Conservation (phyloP, 2,888 invertebrate species). For the Stenotaenia linearis region DNA sequence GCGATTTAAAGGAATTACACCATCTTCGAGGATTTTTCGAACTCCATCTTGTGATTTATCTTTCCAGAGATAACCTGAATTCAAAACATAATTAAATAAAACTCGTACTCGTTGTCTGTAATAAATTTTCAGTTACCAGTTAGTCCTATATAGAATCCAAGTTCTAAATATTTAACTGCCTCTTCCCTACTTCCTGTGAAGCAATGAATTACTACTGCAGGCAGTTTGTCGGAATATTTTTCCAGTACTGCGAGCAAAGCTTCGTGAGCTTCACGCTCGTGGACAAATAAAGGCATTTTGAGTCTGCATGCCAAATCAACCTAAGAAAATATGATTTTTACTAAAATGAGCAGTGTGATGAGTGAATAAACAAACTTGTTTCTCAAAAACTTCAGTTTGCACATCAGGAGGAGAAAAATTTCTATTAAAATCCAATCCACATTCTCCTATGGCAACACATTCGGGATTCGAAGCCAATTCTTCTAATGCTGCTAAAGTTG, state of each 20-base stretch:
- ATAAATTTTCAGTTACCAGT: no score
- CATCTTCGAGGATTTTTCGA: slow-evolving; percentile 71
- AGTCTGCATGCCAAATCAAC: slow-evolving; percentile 78
- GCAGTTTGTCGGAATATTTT: slow-evolving; percentile 56
- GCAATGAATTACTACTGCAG: slow-evolving; percentile 82
- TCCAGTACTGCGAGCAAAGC: slow-evolving; percentile 71
- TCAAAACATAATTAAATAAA: neutral
- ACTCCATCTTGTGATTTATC: slow-evolving; percentile 90
- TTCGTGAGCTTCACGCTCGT: slow-evolving; percentile 84
- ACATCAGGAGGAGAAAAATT: slow-evolving; percentile 86
- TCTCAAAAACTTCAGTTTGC: slow-evolving; percentile 78
- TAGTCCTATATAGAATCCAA: slow-evolving; percentile 78
- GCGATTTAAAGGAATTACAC: slow-evolving; percentile 73
- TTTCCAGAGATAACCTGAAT: slow-evolving; percentile 71
- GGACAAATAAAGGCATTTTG: slow-evolving; percentile 79
- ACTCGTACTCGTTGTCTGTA: no score
- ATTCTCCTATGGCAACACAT: slow-evolving; percentile 90
- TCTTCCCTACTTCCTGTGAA: slow-evolving; percentile 85
- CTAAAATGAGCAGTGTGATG: neutral
- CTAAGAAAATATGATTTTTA: slow-evolving; percentile 50
- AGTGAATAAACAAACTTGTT: slow-evolving; percentile 48
- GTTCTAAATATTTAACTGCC: slow-evolving; percentile 72
- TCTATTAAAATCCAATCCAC: slow-evolving; percentile 88
- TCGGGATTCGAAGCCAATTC: slow-evolving; percentile 72
- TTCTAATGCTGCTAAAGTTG: slow-evolving; percentile 58